Evolutionary conservation across 1,140 invertebrate genomes (phyloP).

Genomic region (Drosophila melanica): DNA sequence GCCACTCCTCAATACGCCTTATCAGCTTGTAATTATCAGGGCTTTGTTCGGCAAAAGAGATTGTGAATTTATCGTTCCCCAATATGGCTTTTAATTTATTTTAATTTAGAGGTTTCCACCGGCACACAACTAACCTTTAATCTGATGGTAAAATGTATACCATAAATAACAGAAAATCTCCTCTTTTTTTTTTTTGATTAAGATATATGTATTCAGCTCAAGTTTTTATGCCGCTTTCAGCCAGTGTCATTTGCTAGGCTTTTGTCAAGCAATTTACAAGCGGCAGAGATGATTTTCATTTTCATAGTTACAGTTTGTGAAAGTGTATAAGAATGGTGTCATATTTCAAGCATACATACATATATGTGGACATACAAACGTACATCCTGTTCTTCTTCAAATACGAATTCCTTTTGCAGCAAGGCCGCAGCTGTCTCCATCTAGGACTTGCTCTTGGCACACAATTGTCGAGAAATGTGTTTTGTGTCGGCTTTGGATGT

Average conservation of each 20-base stretch:
- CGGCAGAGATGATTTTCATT: neutral
- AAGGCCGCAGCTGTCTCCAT: slow-evolving; percentile 30
- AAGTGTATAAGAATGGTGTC: slow-evolving; percentile 17
- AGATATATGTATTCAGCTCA: neutral
- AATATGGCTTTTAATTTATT: neutral
- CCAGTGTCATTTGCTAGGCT: neutral
- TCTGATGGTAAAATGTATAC: neutral
- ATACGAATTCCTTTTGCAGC: slow-evolving; percentile 18
- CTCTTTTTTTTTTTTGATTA: neutral
- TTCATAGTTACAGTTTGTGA: neutral
- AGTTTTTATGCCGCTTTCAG: neutral
- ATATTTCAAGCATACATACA: neutral
- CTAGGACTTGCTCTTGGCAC: slow-evolving; percentile 51
- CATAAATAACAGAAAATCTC: neutral
- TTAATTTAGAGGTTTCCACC: neutral
- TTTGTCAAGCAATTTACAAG: neutral
- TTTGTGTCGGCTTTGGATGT: slow-evolving; percentile 36
- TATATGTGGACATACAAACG: too few species aligned
- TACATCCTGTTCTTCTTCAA: slow-evolving; percentile 12
- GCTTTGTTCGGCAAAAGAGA: neutral
- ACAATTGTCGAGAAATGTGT: slow-evolving; percentile 47
- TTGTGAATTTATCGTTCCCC: neutral
- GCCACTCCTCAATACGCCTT: slow-evolving; percentile 9
- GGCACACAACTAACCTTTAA: neutral
- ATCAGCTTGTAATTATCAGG: slow-evolving; percentile 15